Conservation (phyloP, 2,888 invertebrate species). For the Drosophila tanythrix region DNA sequence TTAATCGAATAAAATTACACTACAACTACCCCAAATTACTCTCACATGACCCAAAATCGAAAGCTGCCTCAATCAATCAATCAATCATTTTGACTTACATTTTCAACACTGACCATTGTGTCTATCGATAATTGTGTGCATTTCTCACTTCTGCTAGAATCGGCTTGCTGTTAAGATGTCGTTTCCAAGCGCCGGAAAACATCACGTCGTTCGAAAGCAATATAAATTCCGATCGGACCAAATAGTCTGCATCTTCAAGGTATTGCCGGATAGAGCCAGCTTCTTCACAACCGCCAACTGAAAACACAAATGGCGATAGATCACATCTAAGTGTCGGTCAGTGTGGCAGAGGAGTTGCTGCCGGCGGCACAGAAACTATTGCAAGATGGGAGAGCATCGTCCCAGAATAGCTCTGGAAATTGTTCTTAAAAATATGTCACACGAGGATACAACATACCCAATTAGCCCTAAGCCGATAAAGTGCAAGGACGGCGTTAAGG, state of each 20-base stretch:
- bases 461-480: conserved; percentile 13
- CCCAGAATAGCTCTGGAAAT: conserved; percentile 36
- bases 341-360: conserved; percentile 15
- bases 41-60: neutral
- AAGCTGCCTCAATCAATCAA: neutral
- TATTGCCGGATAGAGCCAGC: conserved; percentile 39
- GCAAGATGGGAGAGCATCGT: neutral
- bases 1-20: neutral
- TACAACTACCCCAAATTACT: neutral
- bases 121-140: neutral
- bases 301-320: conserved; percentile 45
- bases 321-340: conserved; percentile 50
- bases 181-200: conserved; percentile 46
- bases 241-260: conserved; percentile 43
- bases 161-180: conserved; percentile 41
- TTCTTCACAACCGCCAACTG: conserved; percentile 25
- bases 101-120: neutral
- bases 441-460: conserved; percentile 14
- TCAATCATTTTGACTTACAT: no score
- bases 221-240: conserved; percentile 45
- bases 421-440: conserved; percentile 32
- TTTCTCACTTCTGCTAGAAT: conserved; percentile 20
- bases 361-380: conserved; percentile 17
- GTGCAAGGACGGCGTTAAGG: conserved; percentile 20
- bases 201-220: conserved; percentile 46